These are phyloP conservation scores for Notothenia rossii DNA, from an alignment of 2,113 vertebrate species.

Conservation along the genomic window DNA sequence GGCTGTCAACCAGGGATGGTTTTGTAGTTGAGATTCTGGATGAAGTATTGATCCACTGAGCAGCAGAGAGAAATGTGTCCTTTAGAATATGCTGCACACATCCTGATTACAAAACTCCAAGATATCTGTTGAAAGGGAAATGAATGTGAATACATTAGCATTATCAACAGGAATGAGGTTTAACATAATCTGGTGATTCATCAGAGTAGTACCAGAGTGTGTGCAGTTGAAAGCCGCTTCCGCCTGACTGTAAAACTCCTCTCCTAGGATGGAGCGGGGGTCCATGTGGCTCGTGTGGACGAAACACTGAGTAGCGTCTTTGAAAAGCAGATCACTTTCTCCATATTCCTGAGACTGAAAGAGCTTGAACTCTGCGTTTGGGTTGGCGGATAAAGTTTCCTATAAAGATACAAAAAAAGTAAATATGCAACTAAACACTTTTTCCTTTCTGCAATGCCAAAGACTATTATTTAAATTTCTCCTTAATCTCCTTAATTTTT, in stretches of 20 bases:
- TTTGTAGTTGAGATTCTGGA: conserved; percentile 6
- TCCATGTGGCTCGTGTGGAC: conserved; percentile 85
- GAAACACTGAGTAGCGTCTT: conserved; percentile 87
- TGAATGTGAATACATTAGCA: conserved; percentile 3
- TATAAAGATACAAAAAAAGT: conserved; percentile 46
- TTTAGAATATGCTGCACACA: conserved; percentile 82
- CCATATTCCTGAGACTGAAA: conserved; percentile 88
- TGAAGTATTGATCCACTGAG: neutral
- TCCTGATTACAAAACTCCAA: conserved; percentile 85
- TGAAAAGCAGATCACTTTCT: conserved; percentile 91
- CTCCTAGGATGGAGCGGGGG: conserved; percentile 87
- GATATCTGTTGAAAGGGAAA: conserved; percentile 74
- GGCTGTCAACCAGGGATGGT: neutral
- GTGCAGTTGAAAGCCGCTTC: conserved; percentile 90
- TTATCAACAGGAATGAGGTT: neutral
- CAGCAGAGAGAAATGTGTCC: neutral
- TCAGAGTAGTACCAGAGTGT: conserved; percentile 81
- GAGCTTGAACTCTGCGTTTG: conserved; percentile 83
- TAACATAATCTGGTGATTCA: neutral
- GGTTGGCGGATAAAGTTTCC: conserved; percentile 83
- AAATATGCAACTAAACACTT: neutral
- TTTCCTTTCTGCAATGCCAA: neutral
- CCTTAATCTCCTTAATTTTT: neutral
- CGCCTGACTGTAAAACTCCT: conserved; percentile 82
- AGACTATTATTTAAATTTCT: neutral